These are phyloP conservation scores for Catocala nupta DNA, from an alignment of 2,888 invertebrate genomes.

Conservation along the genomic window DNA sequence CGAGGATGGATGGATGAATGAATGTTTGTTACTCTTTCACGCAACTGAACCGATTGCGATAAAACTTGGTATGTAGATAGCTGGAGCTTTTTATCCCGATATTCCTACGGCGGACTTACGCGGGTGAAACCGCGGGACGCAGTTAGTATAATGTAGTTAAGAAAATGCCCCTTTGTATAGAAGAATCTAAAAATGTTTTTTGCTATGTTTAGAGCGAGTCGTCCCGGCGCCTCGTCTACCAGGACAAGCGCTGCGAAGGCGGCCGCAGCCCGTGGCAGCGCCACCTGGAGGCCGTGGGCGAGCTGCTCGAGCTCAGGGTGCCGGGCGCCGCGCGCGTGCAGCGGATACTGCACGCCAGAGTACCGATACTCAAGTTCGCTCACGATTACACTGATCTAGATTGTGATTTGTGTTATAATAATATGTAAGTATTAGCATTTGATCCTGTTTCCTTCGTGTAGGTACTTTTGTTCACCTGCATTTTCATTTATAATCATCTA, in stretches of 20 bases:
- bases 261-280: slow-evolving; percentile 89
- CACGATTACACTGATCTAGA: slow-evolving; percentile 92
- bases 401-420: slow-evolving; percentile 94
- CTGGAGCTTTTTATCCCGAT: too few species aligned
- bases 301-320: slow-evolving; percentile 90
- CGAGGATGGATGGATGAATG: too few species aligned
- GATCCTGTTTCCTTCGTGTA: background rate
- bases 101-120: too few species aligned
- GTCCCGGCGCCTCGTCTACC: slow-evolving; percentile 70
- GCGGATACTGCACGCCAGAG: slow-evolving; percentile 93
- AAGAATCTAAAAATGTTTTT: too few species aligned
- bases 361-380: slow-evolving; percentile 95
- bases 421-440: slow-evolving; percentile 88
- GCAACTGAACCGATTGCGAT: too few species aligned
- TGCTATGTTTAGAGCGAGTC: slow-evolving; percentile 51
- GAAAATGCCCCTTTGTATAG: too few species aligned
- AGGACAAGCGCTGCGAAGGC: slow-evolving; percentile 69
- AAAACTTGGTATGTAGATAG: too few species aligned
- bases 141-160: too few species aligned
- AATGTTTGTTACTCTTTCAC: too few species aligned
- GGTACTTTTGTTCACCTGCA: background rate
- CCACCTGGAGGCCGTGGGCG: slow-evolving; percentile 91
- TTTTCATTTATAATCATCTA: too few species aligned
- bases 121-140: too few species aligned
- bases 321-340: slow-evolving; percentile 91